phyloP scores from a whole-genome alignment of 1,140 invertebrate species.

The Magallana gigas region DNA sequence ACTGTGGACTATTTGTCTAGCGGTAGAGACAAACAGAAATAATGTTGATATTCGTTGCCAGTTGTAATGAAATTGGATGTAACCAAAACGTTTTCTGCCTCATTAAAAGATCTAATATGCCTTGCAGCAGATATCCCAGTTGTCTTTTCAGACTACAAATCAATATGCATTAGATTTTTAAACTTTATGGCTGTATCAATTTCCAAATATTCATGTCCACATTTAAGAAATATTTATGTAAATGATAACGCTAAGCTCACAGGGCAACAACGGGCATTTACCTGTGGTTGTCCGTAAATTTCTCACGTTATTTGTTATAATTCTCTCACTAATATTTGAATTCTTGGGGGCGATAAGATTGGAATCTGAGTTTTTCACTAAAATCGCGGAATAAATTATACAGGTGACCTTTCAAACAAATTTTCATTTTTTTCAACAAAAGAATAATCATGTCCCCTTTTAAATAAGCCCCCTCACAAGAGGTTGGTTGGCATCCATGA shows the following conservation, averaged over 20 bases:
- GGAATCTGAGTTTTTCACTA: slow-evolving; percentile 16
- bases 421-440: not conserved
- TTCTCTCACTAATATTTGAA: not conserved
- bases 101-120: slow-evolving; percentile 1
- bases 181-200: slow-evolving; percentile 3
- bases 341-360: not conserved
- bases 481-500: slow-evolving; percentile 8
- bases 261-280: slow-evolving; percentile 26
- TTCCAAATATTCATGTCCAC: slow-evolving; percentile 21
- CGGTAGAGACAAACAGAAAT: not conserved
- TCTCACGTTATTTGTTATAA: not conserved
- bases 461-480: slow-evolving; percentile 15
- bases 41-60: not conserved
- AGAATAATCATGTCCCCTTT: not conserved
- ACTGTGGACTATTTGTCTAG: not conserved
- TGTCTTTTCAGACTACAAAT: slow-evolving; percentile 17
- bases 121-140: not conserved
- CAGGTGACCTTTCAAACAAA: not conserved
- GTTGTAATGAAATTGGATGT: slow-evolving; percentile 6
- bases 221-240: slow-evolving; percentile 32
- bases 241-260: not conserved
- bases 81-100: not conserved
- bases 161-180: slow-evolving; percentile 6
- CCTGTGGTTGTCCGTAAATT: slow-evolving; percentile 1
- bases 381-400: slow-evolving; percentile 12